Conservation (phyloP, 2,113 vertebrate species). For the Boleophthalmus pectinirostris region DNA sequence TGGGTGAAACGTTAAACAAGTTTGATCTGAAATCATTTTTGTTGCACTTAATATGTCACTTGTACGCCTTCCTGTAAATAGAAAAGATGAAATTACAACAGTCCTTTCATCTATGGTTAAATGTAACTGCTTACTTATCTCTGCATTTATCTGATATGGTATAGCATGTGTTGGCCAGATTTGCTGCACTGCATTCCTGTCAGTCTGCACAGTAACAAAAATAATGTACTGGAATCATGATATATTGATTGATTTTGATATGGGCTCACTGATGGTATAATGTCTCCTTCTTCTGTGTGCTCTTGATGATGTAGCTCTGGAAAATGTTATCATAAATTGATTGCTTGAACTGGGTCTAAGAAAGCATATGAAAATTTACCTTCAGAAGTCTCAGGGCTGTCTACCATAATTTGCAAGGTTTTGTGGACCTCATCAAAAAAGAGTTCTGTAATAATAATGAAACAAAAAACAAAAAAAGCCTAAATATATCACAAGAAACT, state of each 20-base stretch:
- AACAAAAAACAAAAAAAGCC: neutral
- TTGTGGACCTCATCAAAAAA: neutral
- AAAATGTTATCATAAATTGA: neutral
- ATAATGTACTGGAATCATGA: neutral
- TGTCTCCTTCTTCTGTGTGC: constrained; percentile 49
- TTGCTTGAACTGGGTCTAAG: neutral
- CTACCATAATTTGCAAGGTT: neutral
- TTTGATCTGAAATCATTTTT: constrained; percentile 46
- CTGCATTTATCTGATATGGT: constrained; percentile 47
- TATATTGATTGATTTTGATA: neutral
- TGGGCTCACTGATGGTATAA: constrained; percentile 39
- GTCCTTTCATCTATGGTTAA: neutral
- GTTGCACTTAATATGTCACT: constrained; percentile 35
- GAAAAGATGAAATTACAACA: neutral
- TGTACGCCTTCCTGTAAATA: constrained; percentile 24
- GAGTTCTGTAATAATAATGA: neutral
- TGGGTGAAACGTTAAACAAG: constrained; percentile 60
- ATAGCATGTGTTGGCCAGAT: constrained; percentile 38
- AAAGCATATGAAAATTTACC: constrained; percentile 18
- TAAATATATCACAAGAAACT: neutral
- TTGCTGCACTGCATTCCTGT: constrained; percentile 38
- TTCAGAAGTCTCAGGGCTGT: constrained; percentile 48
- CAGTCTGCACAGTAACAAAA: neutral
- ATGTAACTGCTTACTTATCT: constrained; percentile 34
- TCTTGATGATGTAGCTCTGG: constrained; percentile 22